Evolutionary conservation across 1,140 invertebrate genomes (phyloP).

Genomic region (Mylabris phalerata): DNA sequence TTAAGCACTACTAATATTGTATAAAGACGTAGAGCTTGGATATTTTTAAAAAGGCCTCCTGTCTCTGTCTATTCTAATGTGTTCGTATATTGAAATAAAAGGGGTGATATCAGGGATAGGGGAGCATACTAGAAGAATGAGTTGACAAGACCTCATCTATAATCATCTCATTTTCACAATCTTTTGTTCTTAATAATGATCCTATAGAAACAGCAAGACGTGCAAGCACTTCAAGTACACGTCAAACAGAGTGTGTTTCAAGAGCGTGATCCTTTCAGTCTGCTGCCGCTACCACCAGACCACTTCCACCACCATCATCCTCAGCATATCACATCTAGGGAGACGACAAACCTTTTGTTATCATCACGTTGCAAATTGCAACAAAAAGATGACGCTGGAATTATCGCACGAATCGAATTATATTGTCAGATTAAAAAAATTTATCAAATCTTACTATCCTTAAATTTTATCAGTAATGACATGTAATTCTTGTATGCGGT

Average conservation of each 20-base stretch:
- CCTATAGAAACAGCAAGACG: slow-evolving; percentile 26
- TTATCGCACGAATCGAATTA: too few relatives aligned
- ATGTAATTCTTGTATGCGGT: too few relatives aligned
- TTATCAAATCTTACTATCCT: too few relatives aligned
- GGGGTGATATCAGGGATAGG: background rate
- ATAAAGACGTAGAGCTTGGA: background rate
- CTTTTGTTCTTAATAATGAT: slow-evolving; percentile 42
- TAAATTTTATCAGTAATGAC: too few relatives aligned
- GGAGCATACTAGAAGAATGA: background rate
- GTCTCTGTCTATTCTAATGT: too few relatives aligned
- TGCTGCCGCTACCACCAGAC: background rate
- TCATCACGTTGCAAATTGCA: slow-evolving; percentile 18
- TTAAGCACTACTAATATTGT: slow-evolving; percentile 20
- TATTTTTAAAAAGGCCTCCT: too few relatives aligned
- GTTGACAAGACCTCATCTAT: slow-evolving; percentile 33
- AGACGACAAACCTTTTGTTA: slow-evolving; percentile 20
- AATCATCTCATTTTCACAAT: slow-evolving; percentile 38
- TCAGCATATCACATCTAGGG: background rate
- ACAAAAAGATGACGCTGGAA: background rate
- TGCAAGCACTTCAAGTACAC: slow-evolving; percentile 22
- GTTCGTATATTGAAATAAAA: slow-evolving; percentile 1
- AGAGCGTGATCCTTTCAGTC: slow-evolving; percentile 20
- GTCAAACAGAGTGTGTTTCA: slow-evolving; percentile 24
- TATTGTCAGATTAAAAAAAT: too few relatives aligned
- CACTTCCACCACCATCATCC: background rate